These are phyloP conservation scores for Scleropages formosus DNA, from an alignment of 2,797 vertebrate genomes.

Conservation along the genomic window DNA sequence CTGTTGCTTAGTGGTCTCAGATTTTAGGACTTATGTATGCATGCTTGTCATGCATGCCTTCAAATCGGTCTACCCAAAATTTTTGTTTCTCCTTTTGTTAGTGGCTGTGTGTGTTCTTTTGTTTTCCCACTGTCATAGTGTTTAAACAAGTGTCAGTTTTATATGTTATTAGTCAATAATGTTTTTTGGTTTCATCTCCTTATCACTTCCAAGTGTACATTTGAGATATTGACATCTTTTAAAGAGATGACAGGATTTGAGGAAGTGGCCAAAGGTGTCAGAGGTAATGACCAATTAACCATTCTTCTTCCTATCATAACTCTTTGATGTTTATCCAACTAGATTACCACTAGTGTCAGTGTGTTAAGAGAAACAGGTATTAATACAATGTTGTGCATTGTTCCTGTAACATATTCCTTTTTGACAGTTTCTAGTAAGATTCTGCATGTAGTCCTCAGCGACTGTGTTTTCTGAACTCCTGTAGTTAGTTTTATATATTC, in stretches of 20 bases:
- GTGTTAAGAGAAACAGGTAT: conserved; percentile 41
- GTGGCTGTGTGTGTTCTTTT: conserved; percentile 5
- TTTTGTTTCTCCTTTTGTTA: not conserved
- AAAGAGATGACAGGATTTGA: conserved; percentile 45
- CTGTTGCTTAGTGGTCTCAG: not conserved
- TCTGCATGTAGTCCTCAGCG: conserved; percentile 38
- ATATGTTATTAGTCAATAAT: conserved; percentile 4
- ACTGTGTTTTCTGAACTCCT: conserved; percentile 42
- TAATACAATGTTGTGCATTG: conserved; percentile 44
- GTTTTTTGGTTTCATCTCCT: not conserved
- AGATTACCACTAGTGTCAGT: conserved; percentile 27
- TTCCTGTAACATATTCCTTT: conserved; percentile 45
- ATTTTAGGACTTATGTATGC: conserved; percentile 26
- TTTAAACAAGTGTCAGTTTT: conserved; percentile 1
- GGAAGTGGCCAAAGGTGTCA: conserved; percentile 29
- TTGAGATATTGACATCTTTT: conserved; percentile 46
- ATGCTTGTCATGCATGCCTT: conserved; percentile 45
- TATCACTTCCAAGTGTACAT: conserved; percentile 37
- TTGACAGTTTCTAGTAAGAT: conserved; percentile 38
- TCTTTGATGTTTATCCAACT: conserved; percentile 33
- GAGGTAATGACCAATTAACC: conserved; percentile 19
- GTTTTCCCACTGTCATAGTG: not conserved
- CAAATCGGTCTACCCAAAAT: conserved; percentile 5
- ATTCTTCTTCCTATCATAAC: conserved; percentile 31
- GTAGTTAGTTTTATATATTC: conserved; percentile 46